Evolutionary conservation across 35 echinoderm and acorn worm species (phyloP).

Genomic region (Antedon bifida): DNA sequence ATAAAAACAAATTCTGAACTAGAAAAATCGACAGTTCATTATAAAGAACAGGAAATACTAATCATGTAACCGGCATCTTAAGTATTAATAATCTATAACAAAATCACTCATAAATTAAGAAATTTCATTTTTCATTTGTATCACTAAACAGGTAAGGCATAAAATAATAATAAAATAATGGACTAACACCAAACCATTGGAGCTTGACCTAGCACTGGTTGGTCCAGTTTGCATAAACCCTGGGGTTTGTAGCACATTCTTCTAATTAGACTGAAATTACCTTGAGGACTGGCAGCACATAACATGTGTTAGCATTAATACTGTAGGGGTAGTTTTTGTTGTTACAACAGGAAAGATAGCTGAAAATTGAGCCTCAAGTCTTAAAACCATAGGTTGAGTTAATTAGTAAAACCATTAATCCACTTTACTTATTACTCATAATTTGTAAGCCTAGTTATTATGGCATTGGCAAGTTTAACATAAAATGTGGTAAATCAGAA

Average conservation of each 20-base stretch:
- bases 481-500: too few relatives aligned
- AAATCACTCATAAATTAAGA: neutral
- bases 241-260: neutral
- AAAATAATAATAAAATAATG: neutral
- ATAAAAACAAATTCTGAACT: too few relatives aligned
- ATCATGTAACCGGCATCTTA: neutral
- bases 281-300: neutral
- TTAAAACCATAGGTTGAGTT: neutral
- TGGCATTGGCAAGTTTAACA: too few relatives aligned
- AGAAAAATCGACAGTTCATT: too few relatives aligned
- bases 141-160: neutral
- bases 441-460: too few relatives aligned
- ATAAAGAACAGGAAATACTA: neutral
- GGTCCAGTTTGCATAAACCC: neutral
- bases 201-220: neutral
- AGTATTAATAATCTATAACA: neutral
- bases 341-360: neutral
- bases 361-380: neutral
- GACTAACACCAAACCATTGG: neutral
- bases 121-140: neutral
- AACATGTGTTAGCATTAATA: neutral
- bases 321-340: neutral
- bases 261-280: neutral
- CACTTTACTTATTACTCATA: neutral
- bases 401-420: neutral